Evolutionary conservation across 2,888 invertebrate species (phyloP), one percentile per base, ranked within the genome.

Genomic region (Emesis furor): DNA sequence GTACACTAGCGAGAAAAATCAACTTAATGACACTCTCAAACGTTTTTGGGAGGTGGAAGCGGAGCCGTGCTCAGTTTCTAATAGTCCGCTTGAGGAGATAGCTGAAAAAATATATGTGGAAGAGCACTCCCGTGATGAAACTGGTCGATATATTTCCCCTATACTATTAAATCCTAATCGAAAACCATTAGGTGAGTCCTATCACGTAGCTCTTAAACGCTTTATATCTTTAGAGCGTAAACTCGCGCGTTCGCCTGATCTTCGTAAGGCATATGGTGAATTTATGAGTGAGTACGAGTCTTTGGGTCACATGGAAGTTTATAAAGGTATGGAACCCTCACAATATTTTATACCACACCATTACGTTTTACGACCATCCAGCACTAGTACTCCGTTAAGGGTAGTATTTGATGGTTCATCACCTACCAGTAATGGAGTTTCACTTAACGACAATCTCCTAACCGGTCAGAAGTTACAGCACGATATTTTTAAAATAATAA

Each of bases 31-130:
- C n/a, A 46, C 46, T 42, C 65, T 76, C 32, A 46, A 46, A 67
- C 12, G n/a, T 55, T 81, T 84, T 74, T 84, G 84, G 84, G 84
- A 84, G 37, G 68, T 81, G 7, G 84, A 84, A 68, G 35, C 71
- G 1, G 59, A 8, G 8, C 17, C 55, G 55, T 55, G 55, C 55
- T 17, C 55, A 17, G 17, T 55, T 24, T 46, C 79, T 10, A 46
- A 35, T 12, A 75, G 42, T 30, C 75, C 80, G 3, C n/a, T 51
- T 7, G 83, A 83, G 24, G 30, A 76, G 51, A 42, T 80, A 12
- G 78, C 78, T 4, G 80, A 80, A 74, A 37, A 74, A n/a, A 77
- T 80, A 12, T 83, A 67, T 35, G 4, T 2, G 2, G 17, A 55
- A 24, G 39, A 78, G 42, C 77, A 83, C 73, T 69, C 10, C 24